These are phyloP conservation scores for Aphelenchoides fujianensis DNA, from an alignment of 1,140 invertebrate species.

Conservation along the genomic window DNA sequence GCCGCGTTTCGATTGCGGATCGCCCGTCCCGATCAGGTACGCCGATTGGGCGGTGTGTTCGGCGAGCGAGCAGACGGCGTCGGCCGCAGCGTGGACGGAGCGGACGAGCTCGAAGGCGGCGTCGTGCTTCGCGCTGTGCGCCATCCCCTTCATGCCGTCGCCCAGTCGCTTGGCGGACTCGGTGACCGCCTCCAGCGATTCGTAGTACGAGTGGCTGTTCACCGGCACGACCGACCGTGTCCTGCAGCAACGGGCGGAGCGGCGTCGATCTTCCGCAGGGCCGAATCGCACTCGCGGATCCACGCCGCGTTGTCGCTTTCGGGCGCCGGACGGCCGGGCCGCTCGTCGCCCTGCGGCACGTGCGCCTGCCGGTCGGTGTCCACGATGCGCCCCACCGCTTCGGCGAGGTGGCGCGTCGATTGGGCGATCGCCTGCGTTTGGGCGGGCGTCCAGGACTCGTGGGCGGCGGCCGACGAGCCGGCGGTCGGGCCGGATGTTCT, in stretches of 20 bases:
- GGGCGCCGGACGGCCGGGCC: too few species aligned
- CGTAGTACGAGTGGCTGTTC: conserved; percentile 84
- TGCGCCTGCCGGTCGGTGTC: conserved; percentile 25
- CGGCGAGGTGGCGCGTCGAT: conserved; percentile 37
- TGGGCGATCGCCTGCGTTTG: conserved; percentile 68
- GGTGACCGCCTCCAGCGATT: conserved; percentile 86
- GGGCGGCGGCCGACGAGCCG: too few species aligned
- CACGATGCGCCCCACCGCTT: conserved; percentile 50
- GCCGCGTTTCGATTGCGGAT: conserved; percentile 83
- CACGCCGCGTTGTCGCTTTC: too few species aligned
- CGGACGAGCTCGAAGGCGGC: conserved; percentile 83
- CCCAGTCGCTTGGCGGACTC: conserved; percentile 80
- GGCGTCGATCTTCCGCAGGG: conserved; percentile 83
- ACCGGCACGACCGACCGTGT: conserved; percentile 79
- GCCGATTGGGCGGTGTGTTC: conserved; percentile 88
- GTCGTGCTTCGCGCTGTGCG: conserved; percentile 80
- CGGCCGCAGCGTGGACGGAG: conserved; percentile 77
- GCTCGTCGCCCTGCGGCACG: too few species aligned
- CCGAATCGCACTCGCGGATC: conserved; percentile 95
- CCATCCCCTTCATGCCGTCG: conserved; percentile 88
- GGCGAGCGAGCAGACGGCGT: conserved; percentile 84
- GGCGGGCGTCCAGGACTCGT: too few species aligned
- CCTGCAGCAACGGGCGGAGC: conserved; percentile 77
- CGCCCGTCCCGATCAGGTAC: conserved; percentile 86
- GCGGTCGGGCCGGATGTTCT: conserved; percentile 78